Evolutionary conservation across 2,797 vertebrate genomes (phyloP).

Genomic region (Sciurus vulgaris): DNA sequence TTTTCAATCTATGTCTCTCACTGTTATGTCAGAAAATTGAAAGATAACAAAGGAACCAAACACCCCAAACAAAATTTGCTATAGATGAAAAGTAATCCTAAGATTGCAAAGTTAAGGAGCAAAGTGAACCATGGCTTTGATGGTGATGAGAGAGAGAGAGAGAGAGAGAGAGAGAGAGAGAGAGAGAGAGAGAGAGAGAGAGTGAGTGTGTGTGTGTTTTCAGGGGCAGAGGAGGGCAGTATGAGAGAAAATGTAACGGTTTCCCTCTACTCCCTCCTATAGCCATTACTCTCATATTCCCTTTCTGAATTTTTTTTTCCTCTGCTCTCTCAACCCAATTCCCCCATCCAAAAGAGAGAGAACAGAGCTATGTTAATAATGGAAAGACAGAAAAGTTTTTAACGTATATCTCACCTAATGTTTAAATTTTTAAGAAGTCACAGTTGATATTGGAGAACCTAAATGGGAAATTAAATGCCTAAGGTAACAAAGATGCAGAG

Average conservation of each 20-base stretch:
- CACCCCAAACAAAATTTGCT: slow-evolving; percentile 23
- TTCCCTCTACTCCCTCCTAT: not conserved
- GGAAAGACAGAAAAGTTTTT: not conserved
- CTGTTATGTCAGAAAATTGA: not conserved
- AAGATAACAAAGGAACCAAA: slow-evolving; percentile 63
- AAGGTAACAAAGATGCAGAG: not conserved
- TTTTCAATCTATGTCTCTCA: slow-evolving; percentile 30
- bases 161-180: too few species aligned
- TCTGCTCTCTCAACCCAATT: not conserved
- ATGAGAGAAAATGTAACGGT: not conserved
- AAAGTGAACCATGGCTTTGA: not conserved
- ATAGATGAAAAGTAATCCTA: slow-evolving; percentile 23
- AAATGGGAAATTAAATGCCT: slow-evolving; percentile 28
- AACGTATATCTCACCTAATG: slow-evolving; percentile 10
- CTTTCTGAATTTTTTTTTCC: not conserved
- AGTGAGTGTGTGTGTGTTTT: fast-evolving
- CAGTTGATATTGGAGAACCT: not conserved
- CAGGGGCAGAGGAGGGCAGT: not conserved
- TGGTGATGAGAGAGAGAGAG: not conserved
- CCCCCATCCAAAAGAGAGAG: not conserved
- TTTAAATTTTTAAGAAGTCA: slow-evolving; percentile 33
- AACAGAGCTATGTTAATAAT: slow-evolving; percentile 32
- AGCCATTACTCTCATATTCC: not conserved
- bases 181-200: too few species aligned
- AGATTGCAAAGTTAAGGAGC: slow-evolving; percentile 7